Evolutionary conservation across 2,113 vertebrate species (phyloP).

Genomic region (cattle (Bos taurus)): DNA sequence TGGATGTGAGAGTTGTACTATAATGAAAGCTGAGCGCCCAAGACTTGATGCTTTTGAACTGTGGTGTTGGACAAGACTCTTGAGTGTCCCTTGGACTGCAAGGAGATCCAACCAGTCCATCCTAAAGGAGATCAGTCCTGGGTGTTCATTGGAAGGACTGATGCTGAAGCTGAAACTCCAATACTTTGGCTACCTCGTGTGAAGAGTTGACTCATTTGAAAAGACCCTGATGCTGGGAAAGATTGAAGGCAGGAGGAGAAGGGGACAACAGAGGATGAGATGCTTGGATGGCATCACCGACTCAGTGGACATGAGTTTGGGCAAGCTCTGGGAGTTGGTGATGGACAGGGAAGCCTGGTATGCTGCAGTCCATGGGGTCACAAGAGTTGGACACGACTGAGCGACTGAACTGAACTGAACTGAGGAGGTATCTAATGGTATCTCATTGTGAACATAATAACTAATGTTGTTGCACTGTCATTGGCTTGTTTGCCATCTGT

Average conservation of each 20-base stretch:
- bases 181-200: neutral
- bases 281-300: neutral
- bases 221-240: neutral
- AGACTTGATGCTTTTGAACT: neutral
- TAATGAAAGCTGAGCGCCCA: neutral
- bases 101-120: neutral
- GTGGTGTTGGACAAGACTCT: neutral
- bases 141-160: neutral
- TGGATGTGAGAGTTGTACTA: neutral
- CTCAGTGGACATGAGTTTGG: neutral
- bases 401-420: neutral
- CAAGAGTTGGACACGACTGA: neutral
- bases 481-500: neutral
- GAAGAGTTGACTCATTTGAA: neutral
- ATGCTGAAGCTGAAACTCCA: neutral
- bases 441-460: neutral
- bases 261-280: neutral
- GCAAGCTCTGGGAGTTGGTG: neutral
- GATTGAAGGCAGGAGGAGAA: neutral
- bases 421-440: neutral
- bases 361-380: neutral
- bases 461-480: neutral
- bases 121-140: neutral
- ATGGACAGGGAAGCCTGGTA: neutral
- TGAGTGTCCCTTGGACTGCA: neutral